Base-by-base conservation (phyloP, 1,140 invertebrate species). In the Meteorus sp. region DNA sequence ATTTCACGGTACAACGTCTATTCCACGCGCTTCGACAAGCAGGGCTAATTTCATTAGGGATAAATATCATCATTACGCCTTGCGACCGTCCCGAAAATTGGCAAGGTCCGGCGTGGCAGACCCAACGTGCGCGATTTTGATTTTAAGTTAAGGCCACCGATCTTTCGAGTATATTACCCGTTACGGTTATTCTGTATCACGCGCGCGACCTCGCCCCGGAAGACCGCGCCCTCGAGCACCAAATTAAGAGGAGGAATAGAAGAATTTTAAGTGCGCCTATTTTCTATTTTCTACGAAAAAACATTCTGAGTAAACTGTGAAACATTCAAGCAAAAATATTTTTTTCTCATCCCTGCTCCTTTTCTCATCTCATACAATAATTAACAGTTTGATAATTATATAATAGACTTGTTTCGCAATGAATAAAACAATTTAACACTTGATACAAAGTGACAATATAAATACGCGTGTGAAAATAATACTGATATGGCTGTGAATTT, bases 11-110 rank as follows among this genome's bases (percentile, higher is more conserved):
- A 68, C 67, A 61, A 68, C 56, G 68, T 72, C 70, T 70, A 72
- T 73, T 70, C 65, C 64, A 67, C 61, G 71, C 61, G 57, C 59
- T 69, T 65, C 47, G 45, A 65, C 63, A 52, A 70, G 66, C 66
- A 67, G 64, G 61, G 70, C 72, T 75, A 75, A 75, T 75, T 75
- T 75, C 73, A 75, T 75, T 75, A 75, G 72, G 71, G 73, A 75
- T 75, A 75, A 74, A 75, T 71, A 75, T 75, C 70, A 73, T 75
- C 63, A 75, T 75, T 75, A 75, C 69, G 41, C 53, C 70, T 70
- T 47, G 69, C 68, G 69, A 73, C 67, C 70, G 59, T 72, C 67
- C 63, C 65, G 63, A 70, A 70, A 73, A 72, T 73, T 73, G 64
- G 56, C 44, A 59, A 63, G 51, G 25, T 59, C 55, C 45, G 27